Evolutionary conservation across 1,140 invertebrate genomes (phyloP).

Genomic region (Pseudoatta argentina): DNA sequence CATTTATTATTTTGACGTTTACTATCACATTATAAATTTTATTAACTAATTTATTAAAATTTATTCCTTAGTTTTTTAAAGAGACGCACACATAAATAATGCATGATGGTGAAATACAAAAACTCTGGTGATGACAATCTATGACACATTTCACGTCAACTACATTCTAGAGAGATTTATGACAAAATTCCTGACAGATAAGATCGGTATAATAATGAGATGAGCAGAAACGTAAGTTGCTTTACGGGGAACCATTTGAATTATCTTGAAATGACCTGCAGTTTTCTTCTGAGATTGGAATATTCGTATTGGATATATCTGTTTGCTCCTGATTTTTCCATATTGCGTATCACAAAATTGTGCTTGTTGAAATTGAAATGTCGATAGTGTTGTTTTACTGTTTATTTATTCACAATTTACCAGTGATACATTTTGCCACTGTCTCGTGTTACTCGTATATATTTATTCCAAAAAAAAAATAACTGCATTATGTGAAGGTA

Average conservation of each 20-base stretch:
- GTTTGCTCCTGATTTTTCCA: neutral
- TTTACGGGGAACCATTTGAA: neutral
- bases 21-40: neutral
- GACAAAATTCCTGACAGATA: conserved; percentile 43
- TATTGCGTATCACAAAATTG: neutral
- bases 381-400: neutral
- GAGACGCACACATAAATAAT: neutral
- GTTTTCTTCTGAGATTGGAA: conserved; percentile 1
- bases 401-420: conserved; percentile 8
- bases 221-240: conserved; percentile 10
- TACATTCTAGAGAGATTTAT: conserved; percentile 1
- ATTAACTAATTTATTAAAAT: conserved; percentile 1
- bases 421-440: conserved; percentile 3
- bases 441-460: neutral
- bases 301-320: conserved; percentile 11
- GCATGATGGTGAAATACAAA: neutral
- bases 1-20: neutral
- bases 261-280: conserved; percentile 15
- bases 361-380: conserved; percentile 5
- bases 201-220: neutral
- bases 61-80: neutral
- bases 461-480: neutral
- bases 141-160: conserved; percentile 7
- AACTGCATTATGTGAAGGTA: neutral
- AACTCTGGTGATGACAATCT: neutral